Base-by-base conservation (phyloP, 2,797 vertebrate species). In the Alosa sapidissima region DNA sequence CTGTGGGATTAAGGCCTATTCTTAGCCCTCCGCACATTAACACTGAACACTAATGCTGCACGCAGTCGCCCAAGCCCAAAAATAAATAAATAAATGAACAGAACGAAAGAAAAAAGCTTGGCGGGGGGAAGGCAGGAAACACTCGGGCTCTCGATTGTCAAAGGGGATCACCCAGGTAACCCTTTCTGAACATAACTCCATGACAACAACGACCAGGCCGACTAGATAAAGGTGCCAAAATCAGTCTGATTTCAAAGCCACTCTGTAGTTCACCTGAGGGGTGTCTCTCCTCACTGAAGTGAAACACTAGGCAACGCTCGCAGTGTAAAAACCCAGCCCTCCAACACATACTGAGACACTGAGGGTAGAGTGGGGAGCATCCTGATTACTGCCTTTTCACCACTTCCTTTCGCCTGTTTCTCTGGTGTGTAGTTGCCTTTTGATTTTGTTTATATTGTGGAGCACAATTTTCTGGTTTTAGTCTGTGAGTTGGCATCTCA, bases 21-120 rank as follows among this genome's bases (percentile, higher is more conserved):
- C 81, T 87, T 88, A 88, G 68, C 62, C 68, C 10, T 58, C 86
- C 87, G 36, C 82, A 85, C 58, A 83, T 90, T 87, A 88, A 85
- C 84, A 81, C 72, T 81, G 10, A 65, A 16, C 16, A 58, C 55
- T 6, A 21, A 58, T 16, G 65, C 65, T 72, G 28, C 65, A 36
- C 13, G 1, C 65, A 3, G 62, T 33, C 33, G 33, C 65, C n/a
- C 28, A 72, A 36, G 28, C 47, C 36, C 21, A 47, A 78, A 78
- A 28, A 65, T n/a, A 24, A 10, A 65, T 3, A 28, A 65, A 24
- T 11, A 10, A 65, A 24, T 11, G 9, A 65, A 28, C 24, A 28
- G 9, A 28, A 28, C 33, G 21, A 45, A 75, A 19, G 41, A 47
- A 45, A 78, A 78, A 19, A 55, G 19, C 16, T 6, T 28, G 24